Evolutionary conservation across 2,888 invertebrate genomes (phyloP).

Genomic region (Amiota mariae): DNA sequence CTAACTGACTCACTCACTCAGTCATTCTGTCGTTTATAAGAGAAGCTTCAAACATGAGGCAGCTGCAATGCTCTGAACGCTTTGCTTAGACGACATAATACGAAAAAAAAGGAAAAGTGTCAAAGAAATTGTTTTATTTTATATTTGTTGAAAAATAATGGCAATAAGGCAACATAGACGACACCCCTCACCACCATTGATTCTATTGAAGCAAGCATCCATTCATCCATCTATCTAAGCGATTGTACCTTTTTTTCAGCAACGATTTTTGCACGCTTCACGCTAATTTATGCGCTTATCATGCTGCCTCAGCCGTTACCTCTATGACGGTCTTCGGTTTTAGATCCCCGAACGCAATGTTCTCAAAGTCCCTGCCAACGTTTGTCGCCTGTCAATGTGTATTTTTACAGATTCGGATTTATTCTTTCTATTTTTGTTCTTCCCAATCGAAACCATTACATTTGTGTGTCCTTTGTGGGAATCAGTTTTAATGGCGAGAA

Average conservation of each 20-base stretch:
- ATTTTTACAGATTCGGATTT: conserved; percentile 42
- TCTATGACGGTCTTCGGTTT: conserved; percentile 31
- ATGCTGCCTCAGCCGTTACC: conserved; percentile 46
- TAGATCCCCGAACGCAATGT: not conserved
- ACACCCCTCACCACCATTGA: conserved; percentile 7
- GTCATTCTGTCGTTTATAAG: conserved; percentile 7
- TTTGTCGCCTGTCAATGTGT: conserved; percentile 37
- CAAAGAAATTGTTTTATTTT: conserved; percentile 64
- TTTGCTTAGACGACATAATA: no score
- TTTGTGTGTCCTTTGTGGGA: conserved; percentile 41
- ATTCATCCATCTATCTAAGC: conserved; percentile 19
- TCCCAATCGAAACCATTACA: conserved; percentile 38
- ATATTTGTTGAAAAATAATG: conserved; percentile 65
- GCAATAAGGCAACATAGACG: conserved; percentile 35
- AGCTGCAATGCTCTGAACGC: conserved; percentile 46
- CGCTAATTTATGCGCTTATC: conserved; percentile 73
- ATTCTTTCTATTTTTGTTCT: conserved; percentile 29
- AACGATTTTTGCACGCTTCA: conserved; percentile 74
- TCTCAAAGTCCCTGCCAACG: conserved; percentile 36
- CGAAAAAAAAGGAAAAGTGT: conserved; percentile 47
- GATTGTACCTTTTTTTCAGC: conserved; percentile 49
- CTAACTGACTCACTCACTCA: conserved; percentile 19
- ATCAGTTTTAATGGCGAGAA: conserved; percentile 46
- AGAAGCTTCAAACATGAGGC: conserved; percentile 41
- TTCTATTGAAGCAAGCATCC: not conserved